Evolutionary conservation across 2,797 vertebrate species (phyloP).

Genomic region (Adelosebastes latens): DNA sequence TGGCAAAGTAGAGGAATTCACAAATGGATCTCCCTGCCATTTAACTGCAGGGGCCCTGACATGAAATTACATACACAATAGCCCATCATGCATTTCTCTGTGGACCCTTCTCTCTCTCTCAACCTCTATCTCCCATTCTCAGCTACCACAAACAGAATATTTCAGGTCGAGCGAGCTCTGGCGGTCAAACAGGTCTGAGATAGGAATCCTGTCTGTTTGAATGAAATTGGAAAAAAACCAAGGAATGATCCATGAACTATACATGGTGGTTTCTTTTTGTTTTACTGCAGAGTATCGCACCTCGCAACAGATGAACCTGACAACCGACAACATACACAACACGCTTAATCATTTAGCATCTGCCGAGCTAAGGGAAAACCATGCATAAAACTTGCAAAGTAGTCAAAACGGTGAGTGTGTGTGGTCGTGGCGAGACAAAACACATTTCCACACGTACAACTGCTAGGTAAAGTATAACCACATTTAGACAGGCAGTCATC

Average conservation of each 20-base stretch:
- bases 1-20: conserved; percentile 33
- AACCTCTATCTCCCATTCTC: not conserved
- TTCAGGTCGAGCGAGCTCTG: conserved; percentile 14
- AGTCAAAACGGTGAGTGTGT: not conserved
- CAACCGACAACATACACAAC: conserved; percentile 36
- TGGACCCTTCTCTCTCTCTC: not conserved
- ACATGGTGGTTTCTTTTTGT: not conserved
- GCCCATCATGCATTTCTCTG: conserved; percentile 22
- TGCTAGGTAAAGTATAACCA: conserved; percentile 53
- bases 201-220: conserved; percentile 9
- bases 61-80: conserved; percentile 56
- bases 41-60: conserved; percentile 36
- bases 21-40: conserved; percentile 22
- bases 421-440: conserved; percentile 33
- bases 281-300: not conserved
- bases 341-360: conserved; percentile 60
- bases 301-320: conserved; percentile 31
- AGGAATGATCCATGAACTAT: conserved; percentile 13
- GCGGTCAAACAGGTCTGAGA: conserved; percentile 30
- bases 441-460: conserved; percentile 31
- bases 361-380: conserved; percentile 29
- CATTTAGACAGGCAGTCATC: conserved; percentile 25
- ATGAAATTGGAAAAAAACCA: conserved; percentile 3
- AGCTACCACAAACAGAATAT: conserved; percentile 23
- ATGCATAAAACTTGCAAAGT: not conserved